Evolutionary conservation across 1,140 invertebrate species (phyloP).

Genomic region (Latrodectus geometricus): DNA sequence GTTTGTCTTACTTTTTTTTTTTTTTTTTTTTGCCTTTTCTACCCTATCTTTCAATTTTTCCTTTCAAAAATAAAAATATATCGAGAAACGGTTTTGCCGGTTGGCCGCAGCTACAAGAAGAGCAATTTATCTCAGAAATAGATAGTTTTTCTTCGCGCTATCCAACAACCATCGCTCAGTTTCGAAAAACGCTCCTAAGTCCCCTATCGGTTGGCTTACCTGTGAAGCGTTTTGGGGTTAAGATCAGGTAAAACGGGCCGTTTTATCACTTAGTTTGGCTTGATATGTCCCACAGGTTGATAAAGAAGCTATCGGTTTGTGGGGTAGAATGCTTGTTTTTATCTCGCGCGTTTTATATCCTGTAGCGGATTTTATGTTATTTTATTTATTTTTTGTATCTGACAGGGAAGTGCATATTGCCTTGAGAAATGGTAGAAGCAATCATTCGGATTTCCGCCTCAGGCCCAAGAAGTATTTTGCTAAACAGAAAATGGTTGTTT

Average conservation of each 20-base stretch:
- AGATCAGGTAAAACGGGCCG: slow-evolving; percentile 51
- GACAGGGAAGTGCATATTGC: slow-evolving; percentile 36
- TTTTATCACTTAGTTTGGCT: slow-evolving; percentile 55
- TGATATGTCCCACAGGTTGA: slow-evolving; percentile 50
- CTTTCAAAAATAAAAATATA: slow-evolving; percentile 27
- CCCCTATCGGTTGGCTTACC: slow-evolving; percentile 45
- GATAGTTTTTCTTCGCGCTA: slow-evolving; percentile 49
- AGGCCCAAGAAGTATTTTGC: not conserved
- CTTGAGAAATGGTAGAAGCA: slow-evolving; percentile 32
- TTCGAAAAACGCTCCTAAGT: slow-evolving; percentile 14
- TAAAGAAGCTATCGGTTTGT: slow-evolving; percentile 47
- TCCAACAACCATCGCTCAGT: slow-evolving; percentile 32
- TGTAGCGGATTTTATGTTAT: slow-evolving; percentile 23
- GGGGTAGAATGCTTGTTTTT: not conserved
- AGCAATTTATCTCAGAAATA: slow-evolving; percentile 61
- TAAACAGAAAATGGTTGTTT: no score
- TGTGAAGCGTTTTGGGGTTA: slow-evolving; percentile 34
- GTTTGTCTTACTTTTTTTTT: slow-evolving; percentile 23
- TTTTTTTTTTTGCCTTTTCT: not conserved
- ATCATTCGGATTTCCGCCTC: slow-evolving; percentile 1
- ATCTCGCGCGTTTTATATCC: slow-evolving; percentile 52
- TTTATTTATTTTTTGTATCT: slow-evolving; percentile 42
- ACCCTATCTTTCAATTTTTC: not conserved
- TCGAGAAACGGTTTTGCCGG: slow-evolving; percentile 54
- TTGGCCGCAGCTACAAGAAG: slow-evolving; percentile 59